Base-by-base conservation (phyloP, 2,113 vertebrate species). In the Dromaius novaehollandiae region DNA sequence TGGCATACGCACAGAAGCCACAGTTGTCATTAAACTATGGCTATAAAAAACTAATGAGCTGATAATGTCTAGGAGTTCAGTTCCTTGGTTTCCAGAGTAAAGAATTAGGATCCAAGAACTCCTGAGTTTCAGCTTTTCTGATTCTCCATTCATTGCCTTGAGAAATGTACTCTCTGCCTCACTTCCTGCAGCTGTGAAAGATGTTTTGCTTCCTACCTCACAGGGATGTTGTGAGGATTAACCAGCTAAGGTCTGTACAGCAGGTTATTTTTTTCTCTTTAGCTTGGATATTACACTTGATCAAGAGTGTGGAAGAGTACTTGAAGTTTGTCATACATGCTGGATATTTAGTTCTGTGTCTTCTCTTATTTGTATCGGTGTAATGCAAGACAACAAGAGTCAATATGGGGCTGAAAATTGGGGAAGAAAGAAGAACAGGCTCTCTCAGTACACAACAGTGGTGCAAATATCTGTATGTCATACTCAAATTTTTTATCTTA, bases 221-320 rank as follows among this genome's bases (percentile, higher is more conserved):
- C 93, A 93, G 93, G 82, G 94, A 73, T 92, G 69, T 95, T 96
- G 88, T 96, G 94, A 82, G 93, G 89, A 92, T 71, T 77, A 84
- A 89, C 46, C 61, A 86, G 71, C 75, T 90, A 81, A 86, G 26
- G n/a, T 91, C 60, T 84, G 46, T 78, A 66, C 55, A 89, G 82
- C 25, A 86, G 58, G 7, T 92, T 73, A 6, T 74, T 82, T 89
- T 82, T 73, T 92, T 83, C 26, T 92, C 38, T 96, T 94, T 66
- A 89, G 1, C 44, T 58, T 90, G 84, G 84, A 32, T 74, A 89
- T 95, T 46, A 19, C 50, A 55, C 60, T 92, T 86, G 46, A n/a
- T 69, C 30, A 68, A 58, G 63, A 85, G 63, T 74, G 40, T 88
- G 79, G 53, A 87, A 65, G 19, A 77, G 44, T 79, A 71, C 58